Percentiles rank a stretch among this genome's conserved stretches.
Conservation (phyloP, 2,888 invertebrate species). For the Drosophila neonasuta region DNA sequence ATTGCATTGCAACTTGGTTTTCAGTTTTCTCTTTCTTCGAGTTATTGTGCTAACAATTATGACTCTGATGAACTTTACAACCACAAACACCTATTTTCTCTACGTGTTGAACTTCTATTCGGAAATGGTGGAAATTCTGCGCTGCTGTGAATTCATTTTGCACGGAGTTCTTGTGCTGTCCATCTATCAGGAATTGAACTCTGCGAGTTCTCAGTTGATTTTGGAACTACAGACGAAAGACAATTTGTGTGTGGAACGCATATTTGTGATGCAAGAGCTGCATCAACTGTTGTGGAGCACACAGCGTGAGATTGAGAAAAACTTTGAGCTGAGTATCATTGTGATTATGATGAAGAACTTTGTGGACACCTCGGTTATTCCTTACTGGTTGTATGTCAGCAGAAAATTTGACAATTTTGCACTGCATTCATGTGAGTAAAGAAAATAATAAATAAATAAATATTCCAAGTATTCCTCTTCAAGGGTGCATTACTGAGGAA, state of each 20-base stretch:
- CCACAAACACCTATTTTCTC: neutral
- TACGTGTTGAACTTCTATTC: conserved; percentile 40
- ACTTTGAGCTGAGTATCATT: conserved; percentile 51
- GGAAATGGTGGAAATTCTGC: conserved; percentile 52
- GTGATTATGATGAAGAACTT: conserved; percentile 53
- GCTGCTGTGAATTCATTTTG: conserved; percentile 54
- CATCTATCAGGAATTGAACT: conserved; percentile 33
- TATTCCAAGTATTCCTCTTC: neutral
- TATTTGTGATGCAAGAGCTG: conserved; percentile 50
- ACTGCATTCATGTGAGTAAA: conserved; percentile 23
- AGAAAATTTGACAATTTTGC: neutral
- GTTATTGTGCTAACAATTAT: neutral
- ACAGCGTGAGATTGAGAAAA: conserved; percentile 49
- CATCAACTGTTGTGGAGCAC: conserved; percentile 54
- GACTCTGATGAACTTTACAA: conserved; percentile 21
- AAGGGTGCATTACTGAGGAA: conserved; percentile 36
- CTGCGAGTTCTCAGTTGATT: neutral
- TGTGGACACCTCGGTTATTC: conserved; percentile 50
- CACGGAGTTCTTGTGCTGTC: conserved; percentile 35
- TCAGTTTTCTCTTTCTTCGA: conserved; percentile 22
- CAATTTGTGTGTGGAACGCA: neutral
- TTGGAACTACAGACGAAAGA: conserved; percentile 15
- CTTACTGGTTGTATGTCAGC: conserved; percentile 57
- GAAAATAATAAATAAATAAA: no score
- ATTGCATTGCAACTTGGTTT: conserved; percentile 10